A percentile compares a stretch with the other conserved stretches of the same genome.
Evolutionary conservation across 1,140 invertebrate genomes (phyloP).

Genomic region (Platorchestia sp.): DNA sequence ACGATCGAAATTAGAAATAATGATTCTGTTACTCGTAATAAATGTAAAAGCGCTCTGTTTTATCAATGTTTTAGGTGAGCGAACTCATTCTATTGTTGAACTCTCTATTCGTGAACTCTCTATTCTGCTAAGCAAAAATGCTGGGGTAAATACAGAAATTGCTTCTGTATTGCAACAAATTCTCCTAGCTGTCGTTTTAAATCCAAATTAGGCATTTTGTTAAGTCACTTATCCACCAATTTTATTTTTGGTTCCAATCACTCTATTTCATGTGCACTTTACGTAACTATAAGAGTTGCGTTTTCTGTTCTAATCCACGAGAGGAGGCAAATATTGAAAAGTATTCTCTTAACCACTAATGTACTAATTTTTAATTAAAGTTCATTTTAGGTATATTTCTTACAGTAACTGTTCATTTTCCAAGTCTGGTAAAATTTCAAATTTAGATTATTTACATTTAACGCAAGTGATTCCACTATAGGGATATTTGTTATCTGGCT

Average conservation of each 20-base stretch:
- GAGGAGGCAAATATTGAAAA: too few species aligned
- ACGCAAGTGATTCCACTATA: too few species aligned
- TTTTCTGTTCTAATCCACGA: not conserved
- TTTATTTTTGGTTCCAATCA: not conserved
- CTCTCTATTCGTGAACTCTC: not conserved
- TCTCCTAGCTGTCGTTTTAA: not conserved
- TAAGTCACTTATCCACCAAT: not conserved
- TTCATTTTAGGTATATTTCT: too few species aligned
- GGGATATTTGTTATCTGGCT: too few species aligned
- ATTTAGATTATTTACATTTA: too few species aligned
- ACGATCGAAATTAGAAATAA: not conserved
- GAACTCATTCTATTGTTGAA: not conserved
- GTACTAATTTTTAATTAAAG: too few species aligned
- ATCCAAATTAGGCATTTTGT: not conserved
- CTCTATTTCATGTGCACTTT: not conserved
- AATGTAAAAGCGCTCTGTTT: not conserved
- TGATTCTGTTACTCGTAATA: not conserved
- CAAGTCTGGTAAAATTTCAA: too few species aligned
- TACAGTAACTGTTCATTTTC: too few species aligned
- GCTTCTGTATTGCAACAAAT: not conserved
- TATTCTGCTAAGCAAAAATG: not conserved
- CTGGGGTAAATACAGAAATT: not conserved
- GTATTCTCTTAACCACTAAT: too few species aligned
- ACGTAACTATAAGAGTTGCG: not conserved
- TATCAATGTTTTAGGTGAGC: not conserved